Percentiles rank a stretch among this genome's conserved stretches.
Conservation (phyloP, 2,113 vertebrate species). For the Gymnocephalus cernua region DNA sequence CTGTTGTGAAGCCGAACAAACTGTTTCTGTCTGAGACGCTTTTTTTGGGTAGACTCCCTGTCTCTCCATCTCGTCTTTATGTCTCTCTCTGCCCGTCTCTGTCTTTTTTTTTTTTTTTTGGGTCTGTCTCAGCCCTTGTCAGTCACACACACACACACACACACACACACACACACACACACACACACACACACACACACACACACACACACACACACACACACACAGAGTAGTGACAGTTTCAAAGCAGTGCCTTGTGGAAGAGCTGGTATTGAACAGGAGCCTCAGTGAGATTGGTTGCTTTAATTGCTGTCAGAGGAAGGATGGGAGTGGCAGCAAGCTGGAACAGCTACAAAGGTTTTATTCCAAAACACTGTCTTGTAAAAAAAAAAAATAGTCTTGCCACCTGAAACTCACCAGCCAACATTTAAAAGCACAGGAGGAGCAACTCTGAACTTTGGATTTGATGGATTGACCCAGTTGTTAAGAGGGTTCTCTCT, state of each 20-base stretch:
- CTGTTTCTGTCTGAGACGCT: conserved; percentile 12
- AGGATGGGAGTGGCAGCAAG: conserved; percentile 57
- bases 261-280: conserved; percentile 53
- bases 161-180: conserved; percentile 34
- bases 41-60: conserved; percentile 11
- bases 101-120: conserved; percentile 20
- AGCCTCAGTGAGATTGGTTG: conserved; percentile 44
- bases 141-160: conserved; percentile 25
- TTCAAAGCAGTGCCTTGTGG: conserved; percentile 62
- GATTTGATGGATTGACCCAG: background rate
- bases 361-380: conserved; percentile 43
- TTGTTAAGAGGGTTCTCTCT: background rate
- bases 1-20: conserved; percentile 26
- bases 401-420: conserved; percentile 8
- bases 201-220: conserved; percentile 35
- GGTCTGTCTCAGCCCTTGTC: conserved; percentile 44
- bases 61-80: conserved; percentile 44
- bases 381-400: conserved; percentile 1
- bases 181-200: conserved; percentile 29
- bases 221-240: conserved; percentile 37
- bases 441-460: background rate
- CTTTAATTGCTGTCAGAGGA: conserved; percentile 72
- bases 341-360: conserved; percentile 43
- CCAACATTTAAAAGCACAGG: background rate
- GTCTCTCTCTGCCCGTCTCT: conserved; percentile 34